phyloP scores from a whole-genome alignment of 2,113 vertebrate species.

The Zosterops pallidus region DNA sequence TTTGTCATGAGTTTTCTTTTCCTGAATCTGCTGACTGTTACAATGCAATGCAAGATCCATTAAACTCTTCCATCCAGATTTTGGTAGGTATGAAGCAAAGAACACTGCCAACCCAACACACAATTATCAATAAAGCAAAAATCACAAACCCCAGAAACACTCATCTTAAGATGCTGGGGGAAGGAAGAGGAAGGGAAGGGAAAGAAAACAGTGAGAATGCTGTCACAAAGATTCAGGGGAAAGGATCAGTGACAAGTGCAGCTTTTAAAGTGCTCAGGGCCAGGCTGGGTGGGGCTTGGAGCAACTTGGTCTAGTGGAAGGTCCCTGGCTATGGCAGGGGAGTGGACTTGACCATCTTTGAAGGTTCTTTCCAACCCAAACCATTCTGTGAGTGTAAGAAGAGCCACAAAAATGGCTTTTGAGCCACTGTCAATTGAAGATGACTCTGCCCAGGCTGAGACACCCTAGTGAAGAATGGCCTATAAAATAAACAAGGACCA shows the following conservation, averaged over 20 bases:
- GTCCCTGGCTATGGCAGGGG: rapidly evolving
- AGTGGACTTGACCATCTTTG: background rate
- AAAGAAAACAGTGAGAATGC: background rate
- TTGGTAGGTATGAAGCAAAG: background rate
- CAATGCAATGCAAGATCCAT: background rate
- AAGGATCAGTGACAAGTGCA: background rate
- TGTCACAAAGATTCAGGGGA: background rate
- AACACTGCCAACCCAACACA: background rate
- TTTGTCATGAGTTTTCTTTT: background rate
- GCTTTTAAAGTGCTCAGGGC: background rate
- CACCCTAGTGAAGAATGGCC: background rate
- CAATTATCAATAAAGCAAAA: background rate
- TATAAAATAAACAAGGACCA: background rate
- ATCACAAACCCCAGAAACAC: background rate
- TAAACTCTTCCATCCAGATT: background rate
- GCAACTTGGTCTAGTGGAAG: background rate
- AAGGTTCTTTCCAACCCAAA: background rate
- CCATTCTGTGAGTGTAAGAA: background rate
- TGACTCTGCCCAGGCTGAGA: background rate
- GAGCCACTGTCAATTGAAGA: background rate
- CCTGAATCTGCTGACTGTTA: background rate
- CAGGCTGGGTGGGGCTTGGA: background rate
- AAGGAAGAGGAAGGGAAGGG: background rate
- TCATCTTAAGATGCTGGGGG: background rate
- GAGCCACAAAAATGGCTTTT: background rate